These are phyloP conservation scores for Eudemis profundana DNA, from an alignment of 2,888 invertebrate genomes.

Conservation along the genomic window DNA sequence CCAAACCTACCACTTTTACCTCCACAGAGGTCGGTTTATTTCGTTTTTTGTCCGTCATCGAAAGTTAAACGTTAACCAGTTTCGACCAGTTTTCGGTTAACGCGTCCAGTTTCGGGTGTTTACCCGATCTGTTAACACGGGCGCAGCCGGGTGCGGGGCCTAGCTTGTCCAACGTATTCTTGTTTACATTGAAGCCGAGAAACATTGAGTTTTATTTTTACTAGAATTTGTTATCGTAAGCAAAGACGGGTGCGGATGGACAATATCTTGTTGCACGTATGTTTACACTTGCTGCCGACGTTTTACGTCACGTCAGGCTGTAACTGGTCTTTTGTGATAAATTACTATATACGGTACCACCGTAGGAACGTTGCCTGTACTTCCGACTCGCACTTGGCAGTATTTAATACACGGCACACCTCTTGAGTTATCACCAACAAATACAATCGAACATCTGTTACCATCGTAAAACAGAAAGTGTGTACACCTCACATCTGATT, in stretches of 20 bases:
- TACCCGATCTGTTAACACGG: slow-evolving; percentile 59
- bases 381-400: no score
- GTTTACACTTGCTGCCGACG: no score
- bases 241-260: neutral
- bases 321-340: no score
- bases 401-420: slow-evolving; percentile 26
- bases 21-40: slow-evolving; percentile 23
- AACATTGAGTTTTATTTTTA: slow-evolving; percentile 28
- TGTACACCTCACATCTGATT: slow-evolving; percentile 49
- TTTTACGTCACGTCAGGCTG: no score
- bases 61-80: slow-evolving; percentile 42
- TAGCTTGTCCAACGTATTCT: slow-evolving; percentile 49
- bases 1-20: slow-evolving; percentile 34
- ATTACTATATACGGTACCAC: no score
- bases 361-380: no score
- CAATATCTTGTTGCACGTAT: no score
- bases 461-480: slow-evolving; percentile 40
- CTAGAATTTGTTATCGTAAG: neutral
- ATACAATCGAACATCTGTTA: slow-evolving; percentile 41
- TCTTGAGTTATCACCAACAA: slow-evolving; percentile 20
- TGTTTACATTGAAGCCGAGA: slow-evolving; percentile 42
- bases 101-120: slow-evolving; percentile 54
- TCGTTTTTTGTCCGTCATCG: slow-evolving; percentile 42
- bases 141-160: slow-evolving; percentile 55
- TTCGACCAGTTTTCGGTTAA: slow-evolving; percentile 42